Percentiles rank a stretch among this genome's conserved stretches.
phyloP scores from a whole-genome alignment of 2,113 vertebrate genomes.

The Halcyon senegalensis region DNA sequence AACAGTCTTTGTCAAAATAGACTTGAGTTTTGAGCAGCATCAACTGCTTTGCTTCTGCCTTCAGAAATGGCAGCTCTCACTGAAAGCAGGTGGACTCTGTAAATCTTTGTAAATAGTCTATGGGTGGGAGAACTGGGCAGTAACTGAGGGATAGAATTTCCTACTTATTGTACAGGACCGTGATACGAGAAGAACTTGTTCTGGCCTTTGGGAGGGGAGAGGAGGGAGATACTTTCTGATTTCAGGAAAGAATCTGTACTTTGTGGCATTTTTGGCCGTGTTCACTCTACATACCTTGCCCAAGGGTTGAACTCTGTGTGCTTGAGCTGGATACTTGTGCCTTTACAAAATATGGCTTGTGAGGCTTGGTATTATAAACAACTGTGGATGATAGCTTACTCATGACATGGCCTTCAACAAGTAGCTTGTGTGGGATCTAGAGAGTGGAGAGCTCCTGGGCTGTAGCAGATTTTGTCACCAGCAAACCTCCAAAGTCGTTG shows the following conservation, averaged over 20 bases:
- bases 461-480: not conserved
- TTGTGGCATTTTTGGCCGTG: accelerated
- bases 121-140: not conserved
- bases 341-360: not conserved
- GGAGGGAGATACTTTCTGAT: not conserved
- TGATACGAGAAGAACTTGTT: not conserved
- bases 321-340: not conserved
- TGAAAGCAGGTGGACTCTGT: not conserved
- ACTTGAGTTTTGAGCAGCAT: not conserved
- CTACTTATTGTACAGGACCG: not conserved
- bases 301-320: not conserved
- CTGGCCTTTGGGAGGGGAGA: not conserved
- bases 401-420: not conserved
- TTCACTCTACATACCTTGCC: not conserved
- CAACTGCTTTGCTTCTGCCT: not conserved
- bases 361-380: not conserved
- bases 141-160: not conserved
- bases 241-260: not conserved
- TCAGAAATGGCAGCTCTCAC: not conserved
- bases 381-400: not conserved
- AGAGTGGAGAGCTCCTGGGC: not conserved
- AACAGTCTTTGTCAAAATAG: not conserved
- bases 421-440: not conserved
- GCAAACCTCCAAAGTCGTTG: not conserved
- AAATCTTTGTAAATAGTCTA: not conserved